Conservation (phyloP, 2,113 vertebrate genomes). For the Columba livia region DNA sequence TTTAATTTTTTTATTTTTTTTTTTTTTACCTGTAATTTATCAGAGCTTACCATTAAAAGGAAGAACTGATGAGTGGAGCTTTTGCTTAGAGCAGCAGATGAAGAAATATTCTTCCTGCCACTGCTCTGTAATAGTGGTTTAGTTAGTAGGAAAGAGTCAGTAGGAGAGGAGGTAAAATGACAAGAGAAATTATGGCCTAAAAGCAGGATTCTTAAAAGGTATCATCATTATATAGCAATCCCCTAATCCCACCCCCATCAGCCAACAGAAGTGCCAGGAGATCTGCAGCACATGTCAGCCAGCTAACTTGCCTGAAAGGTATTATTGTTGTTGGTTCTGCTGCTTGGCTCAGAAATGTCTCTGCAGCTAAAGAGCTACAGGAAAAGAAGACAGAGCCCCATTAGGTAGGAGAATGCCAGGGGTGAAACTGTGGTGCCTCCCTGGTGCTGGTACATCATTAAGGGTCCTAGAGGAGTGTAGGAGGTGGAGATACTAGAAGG, state of each 20-base stretch:
- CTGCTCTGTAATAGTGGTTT: not conserved
- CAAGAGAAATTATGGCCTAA: conserved; percentile 52
- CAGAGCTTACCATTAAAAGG: conserved; percentile 39
- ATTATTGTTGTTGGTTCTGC: conserved; percentile 48
- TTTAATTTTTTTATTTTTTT: conserved; percentile 19
- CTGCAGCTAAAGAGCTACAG: conserved; percentile 29
- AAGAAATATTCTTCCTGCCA: conserved; percentile 21
- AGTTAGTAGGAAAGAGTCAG: not conserved
- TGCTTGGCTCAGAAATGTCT: conserved; percentile 38
- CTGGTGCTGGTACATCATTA: conserved; percentile 34
- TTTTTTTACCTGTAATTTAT: conserved; percentile 58
- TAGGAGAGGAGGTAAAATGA: conserved; percentile 45
- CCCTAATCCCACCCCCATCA: not conserved
- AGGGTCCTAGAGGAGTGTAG: conserved; percentile 27
- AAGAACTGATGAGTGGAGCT: conserved; percentile 1
- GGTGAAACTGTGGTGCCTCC: conserved; percentile 27
- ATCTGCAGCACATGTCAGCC: not conserved
- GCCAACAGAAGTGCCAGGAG: conserved; percentile 31
- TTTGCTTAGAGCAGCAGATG: conserved; percentile 26
- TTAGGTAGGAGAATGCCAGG: conserved; percentile 37
- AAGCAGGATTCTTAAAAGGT: conserved; percentile 37
- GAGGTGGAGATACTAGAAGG: conserved; percentile 33
- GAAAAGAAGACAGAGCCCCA: conserved; percentile 33
- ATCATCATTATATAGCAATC: conserved; percentile 37
- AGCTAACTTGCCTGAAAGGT: conserved; percentile 46